Conservation (phyloP, 2,888 invertebrate species). For the Eupithecia subfuscata region DNA sequence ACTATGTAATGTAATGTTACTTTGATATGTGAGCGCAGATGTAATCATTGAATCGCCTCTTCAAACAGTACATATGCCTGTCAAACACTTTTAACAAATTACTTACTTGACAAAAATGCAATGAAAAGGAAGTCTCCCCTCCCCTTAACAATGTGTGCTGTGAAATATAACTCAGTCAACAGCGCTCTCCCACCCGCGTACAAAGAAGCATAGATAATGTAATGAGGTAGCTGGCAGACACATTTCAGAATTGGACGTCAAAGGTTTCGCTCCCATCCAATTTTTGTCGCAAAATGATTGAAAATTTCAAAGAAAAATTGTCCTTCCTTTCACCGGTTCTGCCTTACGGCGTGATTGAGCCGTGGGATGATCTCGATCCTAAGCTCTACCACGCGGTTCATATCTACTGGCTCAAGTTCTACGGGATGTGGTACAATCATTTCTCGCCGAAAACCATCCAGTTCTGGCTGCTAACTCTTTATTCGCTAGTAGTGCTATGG, state of each 20-base stretch:
- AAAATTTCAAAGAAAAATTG: constrained; percentile 60
- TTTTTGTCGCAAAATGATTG: constrained; percentile 46
- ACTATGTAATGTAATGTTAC: neutral
- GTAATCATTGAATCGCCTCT: neutral
- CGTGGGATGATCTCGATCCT: constrained; percentile 76
- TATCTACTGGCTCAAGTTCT: constrained; percentile 80
- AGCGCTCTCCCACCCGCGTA: constrained; percentile 56
- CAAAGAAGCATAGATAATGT: constrained; percentile 50
- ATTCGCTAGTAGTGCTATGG: constrained; percentile 69
- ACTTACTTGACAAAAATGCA: constrained; percentile 4
- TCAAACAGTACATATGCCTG: neutral
- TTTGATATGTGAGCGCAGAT: neutral
- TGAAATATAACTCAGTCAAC: constrained; percentile 67
- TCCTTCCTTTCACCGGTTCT: constrained; percentile 57
- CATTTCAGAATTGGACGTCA: constrained; percentile 63
- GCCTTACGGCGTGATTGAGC: constrained; percentile 71
- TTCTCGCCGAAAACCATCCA: constrained; percentile 56
- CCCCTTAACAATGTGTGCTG: constrained; percentile 65
- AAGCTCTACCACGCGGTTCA: constrained; percentile 75
- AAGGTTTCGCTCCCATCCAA: constrained; percentile 51
- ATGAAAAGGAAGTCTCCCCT: constrained; percentile 30
- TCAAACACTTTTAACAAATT: constrained; percentile 7
- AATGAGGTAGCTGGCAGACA: constrained; percentile 58
- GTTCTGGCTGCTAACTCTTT: constrained; percentile 71
- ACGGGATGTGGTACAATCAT: constrained; percentile 79